phyloP scores from a whole-genome alignment of 1,140 invertebrate species.

The Lasioglossum albipes region DNA sequence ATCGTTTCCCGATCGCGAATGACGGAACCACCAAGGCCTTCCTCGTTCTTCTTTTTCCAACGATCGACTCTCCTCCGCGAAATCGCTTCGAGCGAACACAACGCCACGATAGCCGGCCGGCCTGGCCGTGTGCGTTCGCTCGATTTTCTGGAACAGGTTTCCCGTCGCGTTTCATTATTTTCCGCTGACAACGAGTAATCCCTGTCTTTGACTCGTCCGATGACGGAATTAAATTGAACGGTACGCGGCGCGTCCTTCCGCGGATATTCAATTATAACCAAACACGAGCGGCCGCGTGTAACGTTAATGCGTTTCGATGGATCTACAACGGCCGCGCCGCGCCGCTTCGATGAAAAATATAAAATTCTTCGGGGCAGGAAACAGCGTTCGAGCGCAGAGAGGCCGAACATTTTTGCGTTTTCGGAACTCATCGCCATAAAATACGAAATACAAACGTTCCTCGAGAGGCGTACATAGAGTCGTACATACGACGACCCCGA shows the following conservation, averaged over 20 bases:
- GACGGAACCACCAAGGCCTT: too few species aligned
- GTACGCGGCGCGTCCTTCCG: background rate
- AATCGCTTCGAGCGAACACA: too few species aligned
- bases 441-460: constrained; percentile 59
- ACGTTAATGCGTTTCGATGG: constrained; percentile 48
- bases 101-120: too few species aligned
- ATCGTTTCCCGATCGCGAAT: too few species aligned
- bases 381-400: background rate
- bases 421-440: constrained; percentile 47
- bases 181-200: background rate
- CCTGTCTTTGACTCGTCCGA: too few species aligned
- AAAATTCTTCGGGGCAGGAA: constrained; percentile 27
- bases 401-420: constrained; percentile 42
- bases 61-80: too few species aligned
- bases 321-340: constrained; percentile 4
- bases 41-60: too few species aligned
- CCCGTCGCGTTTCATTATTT: background rate
- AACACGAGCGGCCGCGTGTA: background rate
- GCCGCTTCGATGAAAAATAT: background rate
- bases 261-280: constrained; percentile 32
- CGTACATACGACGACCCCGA: constrained; percentile 37
- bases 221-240: too few species aligned
- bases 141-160: too few species aligned
- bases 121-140: too few species aligned
- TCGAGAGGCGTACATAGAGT: constrained; percentile 45